Evolutionary conservation across 30 jellyfish, hydroid and myxozoan species (phyloP).

Genomic region (Aurelia sp.): DNA sequence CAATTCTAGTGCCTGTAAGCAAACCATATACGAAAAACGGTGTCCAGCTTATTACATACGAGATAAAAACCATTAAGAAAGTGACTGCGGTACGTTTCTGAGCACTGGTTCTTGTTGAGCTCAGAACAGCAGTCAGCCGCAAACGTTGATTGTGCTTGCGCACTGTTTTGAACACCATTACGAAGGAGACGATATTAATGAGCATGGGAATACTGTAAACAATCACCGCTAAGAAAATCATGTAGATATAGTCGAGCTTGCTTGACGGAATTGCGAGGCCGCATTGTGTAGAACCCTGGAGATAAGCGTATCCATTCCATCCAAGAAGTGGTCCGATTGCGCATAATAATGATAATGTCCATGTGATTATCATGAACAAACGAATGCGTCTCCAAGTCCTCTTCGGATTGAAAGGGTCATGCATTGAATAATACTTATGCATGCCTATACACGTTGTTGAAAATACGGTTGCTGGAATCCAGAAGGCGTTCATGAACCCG

Average conservation of each 20-base stretch:
- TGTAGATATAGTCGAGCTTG: constrained; percentile 32
- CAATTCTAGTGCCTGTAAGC: constrained; percentile 27
- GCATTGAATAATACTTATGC: constrained; percentile 47
- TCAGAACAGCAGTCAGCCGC: constrained; percentile 41
- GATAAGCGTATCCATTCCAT: constrained; percentile 34
- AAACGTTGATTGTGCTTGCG: constrained; percentile 53
- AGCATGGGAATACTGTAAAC: constrained; percentile 64
- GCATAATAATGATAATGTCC: constrained; percentile 50
- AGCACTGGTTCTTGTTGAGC: constrained; percentile 10
- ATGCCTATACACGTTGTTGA: constrained; percentile 60
- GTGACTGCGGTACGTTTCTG: constrained; percentile 59
- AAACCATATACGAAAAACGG: constrained; percentile 62
- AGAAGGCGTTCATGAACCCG: constrained; percentile 70
- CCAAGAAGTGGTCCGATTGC: constrained; percentile 64
- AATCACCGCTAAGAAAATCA: constrained; percentile 49
- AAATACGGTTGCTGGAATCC: constrained; percentile 75
- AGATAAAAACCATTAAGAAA: constrained; percentile 45
- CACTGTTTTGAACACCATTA: constrained; percentile 48
- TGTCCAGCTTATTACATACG: constrained; percentile 75
- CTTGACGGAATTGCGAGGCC: constrained; percentile 42
- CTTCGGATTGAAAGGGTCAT: constrained; percentile 62
- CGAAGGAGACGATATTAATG: constrained; percentile 20
- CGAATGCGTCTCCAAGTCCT: constrained; percentile 44
- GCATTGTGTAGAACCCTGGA: constrained; percentile 48
- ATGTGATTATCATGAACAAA: constrained; percentile 40